Evolutionary conservation across 1,140 invertebrate species (phyloP), one percentile per base, ranked within the genome.

Genomic region (Leptinotarsa defecta): DNA sequence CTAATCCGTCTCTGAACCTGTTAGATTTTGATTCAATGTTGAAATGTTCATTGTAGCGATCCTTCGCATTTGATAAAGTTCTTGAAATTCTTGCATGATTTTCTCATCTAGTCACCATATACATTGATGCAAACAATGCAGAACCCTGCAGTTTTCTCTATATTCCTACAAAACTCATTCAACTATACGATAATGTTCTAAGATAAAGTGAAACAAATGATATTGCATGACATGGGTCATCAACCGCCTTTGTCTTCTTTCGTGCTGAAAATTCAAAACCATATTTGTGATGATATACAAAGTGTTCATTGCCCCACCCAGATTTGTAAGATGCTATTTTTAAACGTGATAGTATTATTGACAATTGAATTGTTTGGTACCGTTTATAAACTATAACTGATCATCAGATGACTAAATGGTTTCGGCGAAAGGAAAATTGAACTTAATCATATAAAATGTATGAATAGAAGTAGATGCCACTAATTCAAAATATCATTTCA

Each of bases 111-210:
- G 8, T 43, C 8, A 43, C 8, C 34, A 3, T 15, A 57, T 19
- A 57, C 52, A 3, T 57, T 57, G 52, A 57, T n/a, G 52, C 4
- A 57, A 57, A 57, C 52, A 43, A 43, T 43, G 34, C 34, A 57
- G 52, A 57, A 57, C 2, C 15, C n/a, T 19, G 52, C 52, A n/a
- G 64, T 34, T 67, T 24, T 67, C 64, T 67, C 64, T 20, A 34
- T 24, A 67, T 34, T 67, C 13, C 19, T 24, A 67, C 5, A 17
- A 34, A 24, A 17, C 20, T 13, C 64, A 67, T 24, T 13, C 4
- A 67, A 24, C 15, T 67, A 67, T 67, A 67, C 22, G 64, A 65
- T 67, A 67, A 67, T 22, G 64, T 67, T 19, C 8, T 20, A 67
- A 67, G 64, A 67, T 67, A 67, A 67, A 67, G 64, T 19, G 22